Conservation (phyloP, 2,113 vertebrate species). For the Anolis carolinensis region DNA sequence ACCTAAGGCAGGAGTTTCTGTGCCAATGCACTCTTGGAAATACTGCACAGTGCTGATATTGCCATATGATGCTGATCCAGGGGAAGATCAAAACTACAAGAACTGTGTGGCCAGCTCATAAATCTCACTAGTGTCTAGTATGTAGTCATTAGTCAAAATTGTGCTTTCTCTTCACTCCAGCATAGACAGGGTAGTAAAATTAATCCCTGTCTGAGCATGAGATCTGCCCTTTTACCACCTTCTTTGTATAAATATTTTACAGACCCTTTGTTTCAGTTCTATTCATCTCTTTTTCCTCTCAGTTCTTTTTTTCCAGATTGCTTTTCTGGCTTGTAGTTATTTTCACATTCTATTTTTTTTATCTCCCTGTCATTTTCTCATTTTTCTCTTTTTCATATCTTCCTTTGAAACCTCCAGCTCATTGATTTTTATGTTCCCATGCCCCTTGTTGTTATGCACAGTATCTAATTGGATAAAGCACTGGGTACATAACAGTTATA, state of each 20-base stretch:
- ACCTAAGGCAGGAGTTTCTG: no score
- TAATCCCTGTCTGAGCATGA: not conserved
- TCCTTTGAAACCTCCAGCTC: not conserved
- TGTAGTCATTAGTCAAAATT: no score
- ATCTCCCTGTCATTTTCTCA: rapidly evolving
- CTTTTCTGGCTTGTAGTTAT: not conserved
- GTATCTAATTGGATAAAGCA: constrained; percentile 13
- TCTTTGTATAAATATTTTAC: not conserved
- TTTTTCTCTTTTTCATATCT: not conserved
- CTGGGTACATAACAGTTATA: rapidly evolving
- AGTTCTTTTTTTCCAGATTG: not conserved
- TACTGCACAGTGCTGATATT: no score
- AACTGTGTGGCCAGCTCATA: not conserved
- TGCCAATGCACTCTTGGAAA: no score
- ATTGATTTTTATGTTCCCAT: not conserved
- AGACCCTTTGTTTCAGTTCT: not conserved
- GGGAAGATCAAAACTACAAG: no score
- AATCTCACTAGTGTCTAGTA: no score
- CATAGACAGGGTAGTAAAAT: not conserved
- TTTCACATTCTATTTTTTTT: not conserved
- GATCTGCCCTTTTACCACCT: no score
- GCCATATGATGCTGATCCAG: no score
- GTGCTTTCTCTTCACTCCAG: not conserved
- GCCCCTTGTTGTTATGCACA: not conserved
- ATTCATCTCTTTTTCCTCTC: not conserved